Evolutionary conservation across 1,140 invertebrate species (phyloP).

Genomic region (Pogonus chalceus): DNA sequence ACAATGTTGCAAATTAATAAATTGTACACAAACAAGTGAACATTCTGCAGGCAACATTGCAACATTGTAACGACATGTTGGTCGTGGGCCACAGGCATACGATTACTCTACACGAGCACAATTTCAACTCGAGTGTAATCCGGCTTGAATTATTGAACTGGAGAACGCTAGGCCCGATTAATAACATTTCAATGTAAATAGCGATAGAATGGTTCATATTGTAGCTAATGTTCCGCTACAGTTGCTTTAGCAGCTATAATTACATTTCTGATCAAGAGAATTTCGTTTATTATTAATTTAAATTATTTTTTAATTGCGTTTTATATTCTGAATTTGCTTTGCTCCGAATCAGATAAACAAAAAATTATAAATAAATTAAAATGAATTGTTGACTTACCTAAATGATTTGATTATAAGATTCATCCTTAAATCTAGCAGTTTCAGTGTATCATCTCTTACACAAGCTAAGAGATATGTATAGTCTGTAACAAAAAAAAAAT

Average conservation of each 20-base stretch:
- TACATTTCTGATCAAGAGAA: not conserved
- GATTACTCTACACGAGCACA: not conserved
- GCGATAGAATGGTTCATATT: not conserved
- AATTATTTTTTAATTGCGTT: too few relatives aligned
- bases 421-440: slow-evolving; percentile 87
- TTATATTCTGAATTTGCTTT: too few relatives aligned
- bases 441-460: slow-evolving; percentile 88
- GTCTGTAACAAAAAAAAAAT: slow-evolving; percentile 52
- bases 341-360: too few relatives aligned
- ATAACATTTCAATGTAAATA: not conserved
- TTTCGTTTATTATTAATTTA: not conserved
- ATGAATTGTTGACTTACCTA: slow-evolving; percentile 61
- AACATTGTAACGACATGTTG: not conserved
- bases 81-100: not conserved
- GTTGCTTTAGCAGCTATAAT: not conserved
- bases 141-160: not conserved
- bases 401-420: slow-evolving; percentile 84
- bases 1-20: too few relatives aligned
- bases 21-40: too few relatives aligned
- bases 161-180: not conserved
- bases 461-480: slow-evolving; percentile 81
- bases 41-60: too few relatives aligned
- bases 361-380: too few relatives aligned
- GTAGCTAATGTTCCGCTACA: too few relatives aligned
- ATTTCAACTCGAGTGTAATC: not conserved